Conservation (phyloP, 2,797 vertebrate species). For the Centropyge bicolor region DNA sequence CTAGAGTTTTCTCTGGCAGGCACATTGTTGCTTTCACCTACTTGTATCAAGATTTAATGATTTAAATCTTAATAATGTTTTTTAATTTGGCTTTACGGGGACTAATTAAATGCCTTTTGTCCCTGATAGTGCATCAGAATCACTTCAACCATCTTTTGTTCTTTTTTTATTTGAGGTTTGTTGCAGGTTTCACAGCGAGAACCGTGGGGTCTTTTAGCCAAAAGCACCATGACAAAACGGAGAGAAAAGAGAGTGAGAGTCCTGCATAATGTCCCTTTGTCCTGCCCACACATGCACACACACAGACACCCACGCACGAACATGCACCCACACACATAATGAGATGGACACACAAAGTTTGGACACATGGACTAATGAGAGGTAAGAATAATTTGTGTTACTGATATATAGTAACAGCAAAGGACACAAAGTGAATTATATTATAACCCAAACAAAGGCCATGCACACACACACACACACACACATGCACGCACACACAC, state of each 20-base stretch:
- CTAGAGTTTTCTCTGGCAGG: not conserved
- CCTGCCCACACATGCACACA: conserved; percentile 46
- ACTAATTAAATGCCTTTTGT: not conserved
- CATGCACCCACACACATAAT: conserved; percentile 51
- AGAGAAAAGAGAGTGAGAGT: conserved; percentile 24
- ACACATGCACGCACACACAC: conserved; percentile 36
- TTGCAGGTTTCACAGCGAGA: conserved; percentile 19
- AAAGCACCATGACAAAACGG: conserved; percentile 18
- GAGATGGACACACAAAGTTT: conserved; percentile 57
- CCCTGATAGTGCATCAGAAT: not conserved
- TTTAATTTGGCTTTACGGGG: not conserved
- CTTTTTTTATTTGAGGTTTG: not conserved
- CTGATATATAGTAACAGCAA: conserved; percentile 56
- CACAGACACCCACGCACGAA: conserved; percentile 38
- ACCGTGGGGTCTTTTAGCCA: not conserved
- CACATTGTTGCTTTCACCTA: not conserved
- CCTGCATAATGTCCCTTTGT: conserved; percentile 61
- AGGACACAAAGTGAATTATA: conserved; percentile 67
- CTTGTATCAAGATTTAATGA: not conserved
- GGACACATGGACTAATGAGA: conserved; percentile 53
- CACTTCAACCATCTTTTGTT: conserved; percentile 1
- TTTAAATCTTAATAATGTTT: not conserved
- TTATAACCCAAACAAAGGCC: conserved; percentile 65
- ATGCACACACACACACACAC: conserved; percentile 1
- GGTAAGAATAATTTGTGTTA: conserved; percentile 67